phyloP scores from a whole-genome alignment of 1,140 invertebrate species.

The Brachionus rotundiformis region DNA sequence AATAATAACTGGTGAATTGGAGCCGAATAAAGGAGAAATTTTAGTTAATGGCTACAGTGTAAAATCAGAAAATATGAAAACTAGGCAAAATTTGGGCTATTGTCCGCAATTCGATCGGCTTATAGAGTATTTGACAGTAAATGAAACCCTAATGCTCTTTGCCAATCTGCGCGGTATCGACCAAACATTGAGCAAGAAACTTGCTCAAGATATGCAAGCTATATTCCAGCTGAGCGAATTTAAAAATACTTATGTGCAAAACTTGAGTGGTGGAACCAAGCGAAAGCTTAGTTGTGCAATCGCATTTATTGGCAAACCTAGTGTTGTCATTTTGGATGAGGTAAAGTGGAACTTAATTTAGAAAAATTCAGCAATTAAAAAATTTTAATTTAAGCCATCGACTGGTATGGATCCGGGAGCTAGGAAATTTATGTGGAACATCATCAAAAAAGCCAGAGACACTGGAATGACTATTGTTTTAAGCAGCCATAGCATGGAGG shows the following conservation, averaged over 20 bases:
- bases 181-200: slow-evolving; percentile 56
- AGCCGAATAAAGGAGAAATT: slow-evolving; percentile 62
- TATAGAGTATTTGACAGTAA: slow-evolving; percentile 61
- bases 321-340: slow-evolving; percentile 64
- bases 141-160: slow-evolving; percentile 40
- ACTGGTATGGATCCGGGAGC: slow-evolving; percentile 33
- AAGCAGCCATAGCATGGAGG: slow-evolving; percentile 51
- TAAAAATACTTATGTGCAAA: slow-evolving; percentile 45
- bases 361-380: background rate
- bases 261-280: slow-evolving; percentile 76
- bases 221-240: slow-evolving; percentile 42
- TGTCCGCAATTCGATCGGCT: slow-evolving; percentile 68
- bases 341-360: slow-evolving; percentile 56
- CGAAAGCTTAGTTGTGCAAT: slow-evolving; percentile 90
- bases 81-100: slow-evolving; percentile 59
- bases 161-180: slow-evolving; percentile 53
- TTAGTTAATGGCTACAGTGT: slow-evolving; percentile 57
- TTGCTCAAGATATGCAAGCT: slow-evolving; percentile 53
- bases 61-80: slow-evolving; percentile 61
- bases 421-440: slow-evolving; percentile 47
- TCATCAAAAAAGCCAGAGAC: slow-evolving; percentile 45
- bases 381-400: background rate
- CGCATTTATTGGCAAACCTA: slow-evolving; percentile 71
- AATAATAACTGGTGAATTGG: slow-evolving; percentile 69
- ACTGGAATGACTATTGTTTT: slow-evolving; percentile 44